phyloP scores from a whole-genome alignment of 2,888 invertebrate genomes.

The Vanessa cardui region DNA sequence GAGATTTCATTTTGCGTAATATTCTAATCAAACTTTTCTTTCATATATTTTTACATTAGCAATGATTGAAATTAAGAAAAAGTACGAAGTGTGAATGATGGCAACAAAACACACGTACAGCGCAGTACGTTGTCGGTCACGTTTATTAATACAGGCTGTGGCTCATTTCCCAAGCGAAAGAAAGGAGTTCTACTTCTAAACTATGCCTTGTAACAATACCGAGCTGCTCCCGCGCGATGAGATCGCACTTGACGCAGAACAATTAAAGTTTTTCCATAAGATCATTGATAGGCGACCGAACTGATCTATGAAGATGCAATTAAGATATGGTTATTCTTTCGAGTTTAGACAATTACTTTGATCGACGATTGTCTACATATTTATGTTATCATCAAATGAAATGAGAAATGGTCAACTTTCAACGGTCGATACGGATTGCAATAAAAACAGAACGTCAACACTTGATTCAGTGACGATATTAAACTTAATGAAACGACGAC shows the following conservation, averaged over 20 bases:
- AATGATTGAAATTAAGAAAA: too few relatives aligned
- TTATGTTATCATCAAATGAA: not conserved
- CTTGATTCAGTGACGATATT: not conserved
- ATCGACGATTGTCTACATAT: not conserved
- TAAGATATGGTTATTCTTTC: slow-evolving; percentile 41
- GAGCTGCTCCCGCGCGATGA: slow-evolving; percentile 47
- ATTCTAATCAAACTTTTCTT: too few relatives aligned
- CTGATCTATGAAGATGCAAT: slow-evolving; percentile 43
- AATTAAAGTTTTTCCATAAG: slow-evolving; percentile 47
- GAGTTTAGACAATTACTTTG: slow-evolving; percentile 1
- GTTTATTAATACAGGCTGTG: slow-evolving; percentile 38
- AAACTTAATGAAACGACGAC: too few relatives aligned
- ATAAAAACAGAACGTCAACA: not conserved
- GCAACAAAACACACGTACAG: not conserved
- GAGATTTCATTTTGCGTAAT: too few relatives aligned
- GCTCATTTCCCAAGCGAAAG: slow-evolving; percentile 72
- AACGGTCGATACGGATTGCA: not conserved
- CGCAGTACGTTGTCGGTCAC: slow-evolving; percentile 2
- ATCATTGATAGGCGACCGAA: slow-evolving; percentile 31
- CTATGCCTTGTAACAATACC: slow-evolving; percentile 62
- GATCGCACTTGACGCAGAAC: slow-evolving; percentile 45
- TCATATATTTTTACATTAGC: too few relatives aligned
- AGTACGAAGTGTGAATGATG: not conserved
- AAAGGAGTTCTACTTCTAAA: slow-evolving; percentile 64
- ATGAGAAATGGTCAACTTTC: slow-evolving; percentile 4